These are phyloP conservation scores for Urophycis tenuis DNA, from an alignment of 2,797 vertebrate species.

Conservation along the genomic window DNA sequence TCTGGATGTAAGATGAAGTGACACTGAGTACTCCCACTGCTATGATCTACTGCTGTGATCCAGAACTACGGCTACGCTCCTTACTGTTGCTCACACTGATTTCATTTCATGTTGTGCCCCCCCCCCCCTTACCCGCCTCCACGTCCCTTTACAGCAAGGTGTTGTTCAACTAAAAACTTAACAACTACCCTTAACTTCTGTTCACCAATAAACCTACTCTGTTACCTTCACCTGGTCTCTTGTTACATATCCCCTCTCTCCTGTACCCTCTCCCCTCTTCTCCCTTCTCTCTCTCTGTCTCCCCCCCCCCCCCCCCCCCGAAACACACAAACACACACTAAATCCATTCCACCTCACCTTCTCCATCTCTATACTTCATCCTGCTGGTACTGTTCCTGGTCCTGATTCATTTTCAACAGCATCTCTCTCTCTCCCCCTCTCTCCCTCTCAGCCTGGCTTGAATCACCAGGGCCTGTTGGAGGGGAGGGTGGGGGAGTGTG, in stretches of 20 bases:
- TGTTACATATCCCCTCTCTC: background rate
- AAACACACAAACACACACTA: too few relatives aligned
- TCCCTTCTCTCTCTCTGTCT: background rate
- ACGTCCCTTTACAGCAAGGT: slow-evolving; percentile 18
- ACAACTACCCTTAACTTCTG: background rate
- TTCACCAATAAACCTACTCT: background rate
- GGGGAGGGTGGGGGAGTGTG: slow-evolving; percentile 4
- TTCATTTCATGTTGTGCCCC: slow-evolving; percentile 13
- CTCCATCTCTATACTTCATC: background rate
- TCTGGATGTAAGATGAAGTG: slow-evolving; percentile 56
- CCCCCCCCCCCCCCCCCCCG: background rate
- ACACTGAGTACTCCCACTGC: slow-evolving; percentile 37
- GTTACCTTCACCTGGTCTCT: background rate
- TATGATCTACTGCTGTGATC: slow-evolving; percentile 7
- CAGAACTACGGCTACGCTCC: slow-evolving; percentile 16
- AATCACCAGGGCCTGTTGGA: slow-evolving; percentile 69
- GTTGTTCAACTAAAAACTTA: background rate
- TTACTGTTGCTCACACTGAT: slow-evolving; percentile 15
- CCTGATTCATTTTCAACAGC: slow-evolving; percentile 48
- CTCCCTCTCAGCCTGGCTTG: slow-evolving; percentile 70
- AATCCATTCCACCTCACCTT: background rate
- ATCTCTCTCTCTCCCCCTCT: slow-evolving; percentile 49
- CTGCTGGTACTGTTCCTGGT: slow-evolving; percentile 11
- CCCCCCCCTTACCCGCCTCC: too few relatives aligned
- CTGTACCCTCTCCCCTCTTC: background rate